Conservation (phyloP, 2,888 invertebrate species). For the Hofmannophila pseudospretella region DNA sequence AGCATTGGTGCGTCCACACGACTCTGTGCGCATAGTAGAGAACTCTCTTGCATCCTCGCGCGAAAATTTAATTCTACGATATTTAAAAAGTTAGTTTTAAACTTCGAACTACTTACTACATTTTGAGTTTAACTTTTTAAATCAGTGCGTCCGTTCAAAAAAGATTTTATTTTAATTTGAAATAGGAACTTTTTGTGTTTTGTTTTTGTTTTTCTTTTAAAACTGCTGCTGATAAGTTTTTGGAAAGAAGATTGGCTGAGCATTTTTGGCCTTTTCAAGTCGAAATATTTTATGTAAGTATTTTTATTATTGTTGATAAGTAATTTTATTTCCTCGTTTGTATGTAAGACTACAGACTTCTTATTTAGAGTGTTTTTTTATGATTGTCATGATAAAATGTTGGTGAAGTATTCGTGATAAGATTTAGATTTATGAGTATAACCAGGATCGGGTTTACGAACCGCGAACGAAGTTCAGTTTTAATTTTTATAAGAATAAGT, state of each 20-base stretch:
- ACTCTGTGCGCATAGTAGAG: background rate
- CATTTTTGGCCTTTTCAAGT: background rate
- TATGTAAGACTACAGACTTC: too few relatives aligned
- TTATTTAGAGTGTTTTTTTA: too few relatives aligned
- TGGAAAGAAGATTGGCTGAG: background rate
- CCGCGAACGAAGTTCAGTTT: too few relatives aligned
- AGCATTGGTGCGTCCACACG: conserved; percentile 7
- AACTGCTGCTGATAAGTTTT: conserved; percentile 7
- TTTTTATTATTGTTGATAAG: background rate
- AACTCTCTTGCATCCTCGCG: conserved; percentile 2
- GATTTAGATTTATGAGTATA: too few relatives aligned
- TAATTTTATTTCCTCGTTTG: too few relatives aligned
- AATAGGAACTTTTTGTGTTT: conserved; percentile 3
- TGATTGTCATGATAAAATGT: too few relatives aligned
- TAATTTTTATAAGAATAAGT: too few relatives aligned
- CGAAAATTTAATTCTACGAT: background rate
- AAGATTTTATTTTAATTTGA: background rate
- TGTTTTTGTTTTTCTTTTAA: conserved; percentile 3
- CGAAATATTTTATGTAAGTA: background rate
- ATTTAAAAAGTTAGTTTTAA: conserved; percentile 7
- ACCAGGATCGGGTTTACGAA: too few relatives aligned
- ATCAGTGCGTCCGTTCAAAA: background rate
- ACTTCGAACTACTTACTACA: background rate
- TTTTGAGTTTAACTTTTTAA: background rate
- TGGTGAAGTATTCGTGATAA: too few relatives aligned